These are phyloP conservation scores for Sminthurinus aureus DNA, from an alignment of 2,888 invertebrate species.

Conservation along the genomic window DNA sequence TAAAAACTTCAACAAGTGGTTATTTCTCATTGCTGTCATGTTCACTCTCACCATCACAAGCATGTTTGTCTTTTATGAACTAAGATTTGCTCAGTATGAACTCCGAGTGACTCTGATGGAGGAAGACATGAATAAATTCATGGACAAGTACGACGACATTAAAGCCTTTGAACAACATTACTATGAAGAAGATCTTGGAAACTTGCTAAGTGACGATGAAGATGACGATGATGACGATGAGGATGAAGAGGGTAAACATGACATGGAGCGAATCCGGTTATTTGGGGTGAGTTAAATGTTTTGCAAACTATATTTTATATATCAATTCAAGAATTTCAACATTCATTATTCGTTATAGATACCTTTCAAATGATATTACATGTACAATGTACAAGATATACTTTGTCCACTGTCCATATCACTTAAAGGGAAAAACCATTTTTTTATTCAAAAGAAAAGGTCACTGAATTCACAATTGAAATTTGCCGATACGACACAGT, in stretches of 20 bases:
- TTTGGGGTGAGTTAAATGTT: slow-evolving; percentile 29
- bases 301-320: not conserved
- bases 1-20: slow-evolving; percentile 47
- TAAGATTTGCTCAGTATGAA: slow-evolving; percentile 47
- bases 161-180: not conserved
- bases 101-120: slow-evolving; percentile 48
- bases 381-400: too few species aligned
- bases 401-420: too few species aligned
- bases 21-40: slow-evolving; percentile 43
- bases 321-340: not conserved
- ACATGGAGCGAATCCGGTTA: not conserved
- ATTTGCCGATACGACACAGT: too few species aligned
- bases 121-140: slow-evolving; percentile 40
- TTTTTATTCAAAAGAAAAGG: too few species aligned
- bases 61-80: slow-evolving; percentile 48
- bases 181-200: slow-evolving; percentile 14
- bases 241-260: slow-evolving; percentile 46
- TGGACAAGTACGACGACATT: slow-evolving; percentile 25
- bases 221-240: slow-evolving; percentile 44
- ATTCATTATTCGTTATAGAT: not conserved
- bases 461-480: too few species aligned
- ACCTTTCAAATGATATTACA: too few species aligned
- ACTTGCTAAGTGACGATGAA: slow-evolving; percentile 4
- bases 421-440: too few species aligned
- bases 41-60: slow-evolving; percentile 50